Evolutionary conservation across 2,113 vertebrate species (phyloP).

Genomic region (Atherinomorus stipes): DNA sequence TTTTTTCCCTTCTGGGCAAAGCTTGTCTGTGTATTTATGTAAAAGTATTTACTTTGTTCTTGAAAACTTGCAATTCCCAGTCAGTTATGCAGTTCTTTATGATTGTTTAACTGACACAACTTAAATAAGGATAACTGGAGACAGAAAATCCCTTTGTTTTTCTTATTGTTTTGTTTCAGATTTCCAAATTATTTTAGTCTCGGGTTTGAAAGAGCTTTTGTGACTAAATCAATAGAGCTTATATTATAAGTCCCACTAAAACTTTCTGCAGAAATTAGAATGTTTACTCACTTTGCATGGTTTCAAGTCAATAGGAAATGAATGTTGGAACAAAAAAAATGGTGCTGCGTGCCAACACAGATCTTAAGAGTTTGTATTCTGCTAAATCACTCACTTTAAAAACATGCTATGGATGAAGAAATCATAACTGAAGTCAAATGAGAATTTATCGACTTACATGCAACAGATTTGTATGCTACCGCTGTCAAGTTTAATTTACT

Average conservation of each 20-base stretch:
- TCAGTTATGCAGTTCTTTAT: neutral
- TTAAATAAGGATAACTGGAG: conserved; percentile 7
- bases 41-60: neutral
- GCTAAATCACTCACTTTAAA: conserved; percentile 14
- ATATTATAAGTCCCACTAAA: neutral
- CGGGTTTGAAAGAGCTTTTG: conserved; percentile 17
- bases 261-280: conserved; percentile 22
- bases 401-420: conserved; percentile 33
- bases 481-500: conserved; percentile 48
- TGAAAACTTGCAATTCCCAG: conserved; percentile 1
- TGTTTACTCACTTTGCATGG: conserved; percentile 39
- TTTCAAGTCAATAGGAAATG: conserved; percentile 29
- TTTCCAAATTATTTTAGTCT: neutral
- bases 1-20: conserved; percentile 10
- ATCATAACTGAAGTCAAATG: conserved; percentile 3
- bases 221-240: neutral
- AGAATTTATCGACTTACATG: conserved; percentile 6
- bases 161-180: no score
- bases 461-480: conserved; percentile 25
- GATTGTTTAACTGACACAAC: neutral
- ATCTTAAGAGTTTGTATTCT: conserved; percentile 27
- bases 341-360: conserved; percentile 66
- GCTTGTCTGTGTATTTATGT: conserved; percentile 2
- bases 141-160: neutral
- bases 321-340: conserved; percentile 22